phyloP scores from a whole-genome alignment of 2,888 invertebrate species.

The Marasmarcha lunaedactyla region DNA sequence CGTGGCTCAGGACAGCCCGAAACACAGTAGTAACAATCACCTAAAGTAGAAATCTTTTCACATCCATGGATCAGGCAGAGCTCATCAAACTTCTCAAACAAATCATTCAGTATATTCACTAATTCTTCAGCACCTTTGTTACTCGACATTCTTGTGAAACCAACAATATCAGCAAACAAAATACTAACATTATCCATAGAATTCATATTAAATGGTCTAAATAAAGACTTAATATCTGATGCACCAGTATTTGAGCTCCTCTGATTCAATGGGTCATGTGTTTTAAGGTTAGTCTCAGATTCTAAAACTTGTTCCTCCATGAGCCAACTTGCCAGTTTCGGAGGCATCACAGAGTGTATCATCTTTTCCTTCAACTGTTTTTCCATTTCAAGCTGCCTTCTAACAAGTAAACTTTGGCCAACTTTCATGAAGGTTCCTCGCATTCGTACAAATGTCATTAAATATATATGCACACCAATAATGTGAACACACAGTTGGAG shows the following conservation, averaged over 20 bases:
- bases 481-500: constrained; percentile 91
- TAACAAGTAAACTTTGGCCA: constrained; percentile 90
- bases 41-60: constrained; percentile 96
- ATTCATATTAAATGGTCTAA: constrained; percentile 97
- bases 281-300: constrained; percentile 65
- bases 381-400: constrained; percentile 91
- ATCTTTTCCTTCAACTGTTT: constrained; percentile 96
- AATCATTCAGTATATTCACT: constrained; percentile 93
- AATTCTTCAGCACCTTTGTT: constrained; percentile 96
- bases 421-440: constrained; percentile 97
- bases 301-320: constrained; percentile 80
- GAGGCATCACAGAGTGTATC: constrained; percentile 98
- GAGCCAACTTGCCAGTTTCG: constrained; percentile 88
- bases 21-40: constrained; percentile 95
- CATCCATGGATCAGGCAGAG: constrained; percentile 90
- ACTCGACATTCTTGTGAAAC: constrained; percentile 97
- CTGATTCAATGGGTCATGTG: constrained; percentile 44
- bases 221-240: constrained; percentile 83
- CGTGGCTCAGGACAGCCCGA: constrained; percentile 95
- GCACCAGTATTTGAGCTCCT: constrained; percentile 67
- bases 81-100: constrained; percentile 95
- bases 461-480: constrained; percentile 91
- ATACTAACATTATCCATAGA: constrained; percentile 97
- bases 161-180: constrained; percentile 97
- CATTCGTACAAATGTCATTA: constrained; percentile 94